A percentile compares a stretch with the other conserved stretches of the same genome.
These are phyloP conservation scores for Pelagia noctiluca DNA, from an alignment of 30 jellyfish, hydroid and myxozoan genomes.

Conservation along the genomic window DNA sequence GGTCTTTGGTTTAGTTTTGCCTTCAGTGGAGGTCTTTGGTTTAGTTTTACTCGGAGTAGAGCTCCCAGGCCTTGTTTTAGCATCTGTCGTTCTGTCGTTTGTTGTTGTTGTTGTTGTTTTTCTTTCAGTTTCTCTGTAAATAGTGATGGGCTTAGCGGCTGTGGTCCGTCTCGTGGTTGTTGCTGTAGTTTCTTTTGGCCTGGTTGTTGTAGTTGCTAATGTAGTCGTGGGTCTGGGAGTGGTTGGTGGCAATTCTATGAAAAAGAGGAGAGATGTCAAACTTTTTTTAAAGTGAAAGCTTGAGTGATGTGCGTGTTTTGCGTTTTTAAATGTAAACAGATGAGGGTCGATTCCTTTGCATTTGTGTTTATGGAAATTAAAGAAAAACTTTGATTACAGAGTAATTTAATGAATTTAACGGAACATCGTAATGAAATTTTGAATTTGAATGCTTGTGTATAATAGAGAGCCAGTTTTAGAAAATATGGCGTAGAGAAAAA, in stretches of 20 bases:
- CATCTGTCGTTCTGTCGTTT: constrained; percentile 47
- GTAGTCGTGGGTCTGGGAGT: constrained; percentile 29
- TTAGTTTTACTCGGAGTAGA: not conserved
- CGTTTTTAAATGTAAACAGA: no score
- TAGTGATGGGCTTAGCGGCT: constrained; percentile 62
- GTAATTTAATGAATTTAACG: no score
- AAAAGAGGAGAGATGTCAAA: no score
- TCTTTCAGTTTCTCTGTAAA: constrained; percentile 11
- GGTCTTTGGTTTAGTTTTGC: not conserved
- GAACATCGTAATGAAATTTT: no score
- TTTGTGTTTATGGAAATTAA: no score
- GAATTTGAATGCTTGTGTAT: no score
- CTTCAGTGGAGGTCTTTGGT: constrained; percentile 2
- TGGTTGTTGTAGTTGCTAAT: not conserved
- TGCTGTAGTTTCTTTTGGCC: constrained; percentile 18
- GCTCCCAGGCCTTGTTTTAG: constrained; percentile 7
- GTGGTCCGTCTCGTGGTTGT: constrained; percentile 38
- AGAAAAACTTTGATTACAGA: no score
- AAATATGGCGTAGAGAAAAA: no score
- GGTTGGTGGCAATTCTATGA: constrained; percentile 16
- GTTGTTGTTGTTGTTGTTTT: constrained; percentile 9
- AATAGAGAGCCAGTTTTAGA: no score
- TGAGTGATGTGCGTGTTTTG: no score
- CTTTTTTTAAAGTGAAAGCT: not conserved
- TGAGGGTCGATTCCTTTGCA: no score